Conservation (phyloP, 2,888 invertebrate species). For the Bellardia bayeri region DNA sequence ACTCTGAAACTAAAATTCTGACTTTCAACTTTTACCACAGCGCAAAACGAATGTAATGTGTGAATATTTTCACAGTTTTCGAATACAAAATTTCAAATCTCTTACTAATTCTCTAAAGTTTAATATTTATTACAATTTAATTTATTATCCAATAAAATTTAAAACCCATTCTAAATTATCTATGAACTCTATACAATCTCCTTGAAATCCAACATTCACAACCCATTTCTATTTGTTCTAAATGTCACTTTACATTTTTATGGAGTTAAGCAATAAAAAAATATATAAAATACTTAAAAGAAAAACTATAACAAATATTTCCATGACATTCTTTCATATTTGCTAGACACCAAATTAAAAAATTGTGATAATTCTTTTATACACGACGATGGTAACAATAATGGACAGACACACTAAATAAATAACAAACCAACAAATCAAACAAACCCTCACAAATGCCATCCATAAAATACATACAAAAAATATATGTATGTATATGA, state of each 20-base stretch:
- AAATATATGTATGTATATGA: constrained; percentile 27
- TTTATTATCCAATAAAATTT: neutral
- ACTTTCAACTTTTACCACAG: no score
- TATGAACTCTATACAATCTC: no score
- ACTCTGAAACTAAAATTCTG: no score
- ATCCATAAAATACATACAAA: constrained; percentile 70
- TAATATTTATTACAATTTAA: neutral
- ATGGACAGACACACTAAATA: constrained; percentile 51
- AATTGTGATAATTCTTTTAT: constrained; percentile 69
- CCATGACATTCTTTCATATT: constrained; percentile 60
- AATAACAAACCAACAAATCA: constrained; percentile 71
- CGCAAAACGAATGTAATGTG: no score
- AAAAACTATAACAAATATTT: constrained; percentile 47
- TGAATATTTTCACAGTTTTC: no score
- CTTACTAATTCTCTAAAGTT: neutral
- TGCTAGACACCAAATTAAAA: constrained; percentile 69
- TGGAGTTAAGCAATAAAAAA: constrained; percentile 14
- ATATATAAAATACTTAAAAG: neutral
- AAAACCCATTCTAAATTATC: neutral
- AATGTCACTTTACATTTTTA: constrained; percentile 28
- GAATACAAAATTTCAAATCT: neutral
- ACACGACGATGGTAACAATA: constrained; percentile 39
- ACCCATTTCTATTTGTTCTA: neutral
- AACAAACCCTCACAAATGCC: constrained; percentile 73
- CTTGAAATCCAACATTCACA: constrained; percentile 2